These are phyloP conservation scores for Pipistrellus pipistrellus DNA, from an alignment of 2,797 vertebrate genomes.

Conservation along the genomic window DNA sequence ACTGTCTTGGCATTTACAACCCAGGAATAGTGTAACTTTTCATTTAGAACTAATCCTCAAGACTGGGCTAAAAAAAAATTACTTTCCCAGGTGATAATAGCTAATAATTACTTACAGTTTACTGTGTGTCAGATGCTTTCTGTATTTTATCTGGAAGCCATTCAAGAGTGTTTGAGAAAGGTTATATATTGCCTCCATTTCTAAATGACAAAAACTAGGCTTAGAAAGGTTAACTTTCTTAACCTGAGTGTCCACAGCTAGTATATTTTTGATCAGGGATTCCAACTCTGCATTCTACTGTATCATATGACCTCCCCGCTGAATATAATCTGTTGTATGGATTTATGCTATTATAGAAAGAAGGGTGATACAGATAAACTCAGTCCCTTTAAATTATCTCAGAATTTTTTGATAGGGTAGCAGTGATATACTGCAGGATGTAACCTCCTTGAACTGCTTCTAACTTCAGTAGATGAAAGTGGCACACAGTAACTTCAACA, in stretches of 20 bases:
- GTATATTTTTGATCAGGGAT: neutral
- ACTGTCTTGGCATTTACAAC: neutral
- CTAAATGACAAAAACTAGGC: neutral
- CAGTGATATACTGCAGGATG: neutral
- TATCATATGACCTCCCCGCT: neutral
- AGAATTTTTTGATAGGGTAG: neutral
- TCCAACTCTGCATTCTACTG: neutral
- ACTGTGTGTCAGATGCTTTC: neutral
- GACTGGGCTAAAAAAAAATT: conserved; percentile 25
- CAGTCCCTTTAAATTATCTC: neutral
- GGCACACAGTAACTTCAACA: neutral
- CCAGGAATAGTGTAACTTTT: neutral
- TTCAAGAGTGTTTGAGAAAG: neutral
- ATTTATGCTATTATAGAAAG: neutral
- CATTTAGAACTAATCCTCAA: neutral
- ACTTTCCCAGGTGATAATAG: neutral
- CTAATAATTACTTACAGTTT: neutral
- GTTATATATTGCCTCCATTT: neutral
- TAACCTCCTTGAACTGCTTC: neutral
- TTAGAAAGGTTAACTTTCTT: neutral
- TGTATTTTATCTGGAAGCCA: neutral
- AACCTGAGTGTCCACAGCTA: neutral
- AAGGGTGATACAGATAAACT: neutral
- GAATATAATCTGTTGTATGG: neutral
- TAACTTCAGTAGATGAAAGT: neutral